Percentiles rank a stretch among this genome's conserved stretches.
Evolutionary conservation across 2,888 invertebrate genomes (phyloP).

Genomic region (Drosophila nr. perissopoda): DNA sequence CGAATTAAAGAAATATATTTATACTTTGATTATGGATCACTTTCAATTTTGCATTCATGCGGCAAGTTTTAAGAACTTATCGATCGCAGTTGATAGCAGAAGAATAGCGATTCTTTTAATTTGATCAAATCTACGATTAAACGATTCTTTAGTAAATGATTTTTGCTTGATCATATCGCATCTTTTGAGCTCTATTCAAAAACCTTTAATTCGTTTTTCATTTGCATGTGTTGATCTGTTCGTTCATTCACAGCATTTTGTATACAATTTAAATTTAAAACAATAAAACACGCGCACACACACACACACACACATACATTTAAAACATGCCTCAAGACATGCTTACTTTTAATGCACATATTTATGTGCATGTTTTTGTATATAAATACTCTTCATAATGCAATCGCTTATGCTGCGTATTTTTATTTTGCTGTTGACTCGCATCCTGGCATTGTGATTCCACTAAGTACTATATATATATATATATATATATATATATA

Average conservation of each 20-base stretch:
- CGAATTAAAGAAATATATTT: not conserved
- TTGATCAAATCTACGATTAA: not conserved
- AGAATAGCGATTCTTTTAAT: not conserved
- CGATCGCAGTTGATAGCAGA: not conserved
- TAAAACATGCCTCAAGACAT: not conserved
- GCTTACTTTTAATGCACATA: not conserved
- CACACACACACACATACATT: not conserved
- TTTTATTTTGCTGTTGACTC: constrained; percentile 22
- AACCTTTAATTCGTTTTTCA: not conserved
- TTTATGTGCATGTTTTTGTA: constrained; percentile 20
- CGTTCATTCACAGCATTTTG: not conserved
- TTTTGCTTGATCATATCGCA: not conserved
- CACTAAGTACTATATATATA: constrained; percentile 33
- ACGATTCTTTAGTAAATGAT: not conserved
- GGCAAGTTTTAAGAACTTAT: not conserved
- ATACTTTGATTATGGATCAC: not conserved
- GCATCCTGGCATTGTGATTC: constrained; percentile 40
- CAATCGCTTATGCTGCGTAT: constrained; percentile 14
- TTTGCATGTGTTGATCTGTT: not conserved
- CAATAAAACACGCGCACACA: not conserved
- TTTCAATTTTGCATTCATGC: not conserved
- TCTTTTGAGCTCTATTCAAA: not conserved
- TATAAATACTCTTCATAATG: constrained; percentile 24
- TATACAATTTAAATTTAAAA: not conserved
- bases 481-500: not conserved